Evolutionary conservation across 2,113 vertebrate genomes (phyloP).

Genomic region (Pituophis catenifer): DNA sequence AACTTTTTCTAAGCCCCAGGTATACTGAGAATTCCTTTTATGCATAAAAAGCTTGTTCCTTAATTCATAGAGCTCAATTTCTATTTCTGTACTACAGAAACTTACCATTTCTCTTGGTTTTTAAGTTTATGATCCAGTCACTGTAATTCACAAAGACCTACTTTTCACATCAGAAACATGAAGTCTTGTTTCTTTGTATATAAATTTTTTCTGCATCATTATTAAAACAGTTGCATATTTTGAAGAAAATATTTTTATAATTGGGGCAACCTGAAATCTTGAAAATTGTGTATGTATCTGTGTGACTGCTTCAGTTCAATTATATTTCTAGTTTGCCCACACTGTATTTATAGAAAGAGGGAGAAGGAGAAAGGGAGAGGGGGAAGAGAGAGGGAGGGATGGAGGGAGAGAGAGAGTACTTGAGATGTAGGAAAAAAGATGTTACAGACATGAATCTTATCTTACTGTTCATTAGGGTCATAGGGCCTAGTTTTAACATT

Average conservation of each 20-base stretch:
- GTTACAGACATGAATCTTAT: not conserved
- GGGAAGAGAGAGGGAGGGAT: too few species aligned
- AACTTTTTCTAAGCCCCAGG: not conserved
- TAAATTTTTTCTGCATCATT: not conserved
- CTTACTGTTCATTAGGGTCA: not conserved
- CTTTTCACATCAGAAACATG: constrained; percentile 13
- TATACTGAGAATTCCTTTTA: not conserved
- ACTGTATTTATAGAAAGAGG: not conserved
- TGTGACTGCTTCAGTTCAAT: not conserved
- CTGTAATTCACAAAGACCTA: not conserved
- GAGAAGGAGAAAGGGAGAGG: too few species aligned
- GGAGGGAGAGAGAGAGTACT: not conserved
- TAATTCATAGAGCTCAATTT: not conserved
- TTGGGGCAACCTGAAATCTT: constrained; percentile 1
- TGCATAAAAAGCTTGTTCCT: not conserved
- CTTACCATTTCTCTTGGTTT: not conserved
- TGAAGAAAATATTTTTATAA: not conserved
- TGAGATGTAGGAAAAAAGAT: constrained; percentile 5
- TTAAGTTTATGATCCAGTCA: not conserved
- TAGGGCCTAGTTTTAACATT: not conserved
- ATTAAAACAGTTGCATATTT: not conserved
- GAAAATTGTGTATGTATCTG: not conserved
- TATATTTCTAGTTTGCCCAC: not conserved
- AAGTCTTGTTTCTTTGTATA: not conserved
- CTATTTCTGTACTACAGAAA: not conserved